Percentiles rank a stretch among this genome's conserved stretches.
These are phyloP conservation scores for Dendrolimus pini DNA, from an alignment of 2,888 invertebrate species.

Conservation along the genomic window DNA sequence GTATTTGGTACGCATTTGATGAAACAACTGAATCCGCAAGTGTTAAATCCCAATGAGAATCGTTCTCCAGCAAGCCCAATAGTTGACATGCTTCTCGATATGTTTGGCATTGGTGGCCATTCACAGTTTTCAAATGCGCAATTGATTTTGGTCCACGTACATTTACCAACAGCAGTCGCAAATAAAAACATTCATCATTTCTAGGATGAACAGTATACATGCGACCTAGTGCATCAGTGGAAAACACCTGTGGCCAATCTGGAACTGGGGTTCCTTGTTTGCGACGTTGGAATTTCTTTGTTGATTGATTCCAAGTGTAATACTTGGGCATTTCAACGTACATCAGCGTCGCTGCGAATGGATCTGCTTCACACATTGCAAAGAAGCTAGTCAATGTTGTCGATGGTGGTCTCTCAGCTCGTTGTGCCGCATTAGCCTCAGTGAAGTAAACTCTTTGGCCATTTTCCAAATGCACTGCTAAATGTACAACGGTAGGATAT, in stretches of 20 bases:
- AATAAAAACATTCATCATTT: slow-evolving; percentile 15
- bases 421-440: not conserved
- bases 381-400: slow-evolving; percentile 4
- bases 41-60: slow-evolving; percentile 6
- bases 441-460: slow-evolving; percentile 18
- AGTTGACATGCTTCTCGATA: slow-evolving; percentile 8
- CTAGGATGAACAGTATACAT: slow-evolving; percentile 15
- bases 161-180: slow-evolving; percentile 10
- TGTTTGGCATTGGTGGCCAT: slow-evolving; percentile 3
- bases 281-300: slow-evolving; percentile 11
- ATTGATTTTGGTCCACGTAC: slow-evolving; percentile 17
- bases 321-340: slow-evolving; percentile 15
- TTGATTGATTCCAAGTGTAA: slow-evolving; percentile 21
- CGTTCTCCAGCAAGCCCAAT: slow-evolving; percentile 4
- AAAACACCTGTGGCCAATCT: slow-evolving; percentile 12
- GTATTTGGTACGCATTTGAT: slow-evolving; percentile 14
- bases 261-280: slow-evolving; percentile 14
- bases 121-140: slow-evolving; percentile 8
- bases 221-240: slow-evolving; percentile 12
- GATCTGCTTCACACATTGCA: not conserved
- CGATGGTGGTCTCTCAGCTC: slow-evolving; percentile 1
- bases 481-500: slow-evolving; percentile 14
- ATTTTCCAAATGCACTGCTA: slow-evolving; percentile 17
- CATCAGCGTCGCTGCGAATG: not conserved
- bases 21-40: slow-evolving; percentile 14